Conservation (phyloP, 2,113 vertebrate genomes). For the Rousettus leschenaultii region DNA sequence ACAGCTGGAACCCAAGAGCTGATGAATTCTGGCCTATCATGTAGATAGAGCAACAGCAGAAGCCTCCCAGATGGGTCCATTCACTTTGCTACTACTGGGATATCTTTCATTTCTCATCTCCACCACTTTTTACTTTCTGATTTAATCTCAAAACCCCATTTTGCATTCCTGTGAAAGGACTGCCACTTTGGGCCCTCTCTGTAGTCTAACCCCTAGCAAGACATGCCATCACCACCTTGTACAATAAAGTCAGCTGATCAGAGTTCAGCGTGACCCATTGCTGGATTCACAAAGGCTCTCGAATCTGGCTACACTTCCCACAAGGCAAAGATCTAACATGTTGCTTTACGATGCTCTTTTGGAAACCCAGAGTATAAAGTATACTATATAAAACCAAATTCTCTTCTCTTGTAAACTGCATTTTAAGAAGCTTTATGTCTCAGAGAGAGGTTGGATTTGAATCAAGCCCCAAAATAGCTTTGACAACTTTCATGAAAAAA, state of each 20-base stretch:
- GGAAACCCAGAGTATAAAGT: constrained; percentile 70
- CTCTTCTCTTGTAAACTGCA: constrained; percentile 73
- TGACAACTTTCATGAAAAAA: constrained; percentile 79
- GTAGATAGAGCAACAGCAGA: neutral
- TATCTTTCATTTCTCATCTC: neutral
- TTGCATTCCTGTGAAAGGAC: neutral
- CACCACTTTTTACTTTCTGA: neutral
- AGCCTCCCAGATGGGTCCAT: neutral
- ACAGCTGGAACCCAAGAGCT: neutral
- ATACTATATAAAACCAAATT: constrained; percentile 70
- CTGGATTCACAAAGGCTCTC: constrained; percentile 30
- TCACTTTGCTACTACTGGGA: neutral
- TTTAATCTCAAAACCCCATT: neutral
- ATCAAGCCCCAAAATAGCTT: constrained; percentile 78
- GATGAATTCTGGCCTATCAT: neutral
- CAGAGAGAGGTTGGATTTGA: constrained; percentile 77
- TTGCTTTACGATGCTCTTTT: constrained; percentile 75
- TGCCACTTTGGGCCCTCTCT: neutral
- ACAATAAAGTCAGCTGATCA: neutral
- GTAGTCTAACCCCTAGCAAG: neutral
- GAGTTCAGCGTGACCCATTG: neutral
- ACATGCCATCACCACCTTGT: neutral
- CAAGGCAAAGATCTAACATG: constrained; percentile 58
- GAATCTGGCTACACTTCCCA: constrained; percentile 33
- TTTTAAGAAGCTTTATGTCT: constrained; percentile 77